These are phyloP conservation scores for Odocoileus hemionus DNA, from an alignment of 2,113 vertebrate species.

Conservation along the genomic window DNA sequence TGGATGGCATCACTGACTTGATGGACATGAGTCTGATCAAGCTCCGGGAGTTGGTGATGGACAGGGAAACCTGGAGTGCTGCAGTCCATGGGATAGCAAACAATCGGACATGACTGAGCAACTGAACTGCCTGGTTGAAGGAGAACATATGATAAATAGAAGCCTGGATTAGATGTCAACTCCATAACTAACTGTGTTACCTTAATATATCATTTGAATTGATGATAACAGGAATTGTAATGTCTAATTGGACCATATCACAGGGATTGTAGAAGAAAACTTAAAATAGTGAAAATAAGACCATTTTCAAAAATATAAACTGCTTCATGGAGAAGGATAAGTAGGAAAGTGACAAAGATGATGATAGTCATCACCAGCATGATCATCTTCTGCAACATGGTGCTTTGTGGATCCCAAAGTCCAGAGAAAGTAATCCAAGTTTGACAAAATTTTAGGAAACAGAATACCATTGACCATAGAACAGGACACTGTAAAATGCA, in stretches of 20 bases:
- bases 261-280: neutral
- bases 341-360: neutral
- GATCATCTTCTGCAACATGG: too few relatives aligned
- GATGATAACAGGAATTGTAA: neutral
- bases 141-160: neutral
- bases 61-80: neutral
- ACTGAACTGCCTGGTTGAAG: neutral
- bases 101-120: accelerated
- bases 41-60: neutral
- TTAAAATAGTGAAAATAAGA: neutral
- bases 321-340: neutral
- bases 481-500: neutral
- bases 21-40: neutral
- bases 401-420: neutral
- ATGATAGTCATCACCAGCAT: neutral
- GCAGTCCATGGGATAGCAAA: neutral
- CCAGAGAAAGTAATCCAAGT: neutral
- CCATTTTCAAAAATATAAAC: neutral
- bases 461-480: neutral
- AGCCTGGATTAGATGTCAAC: neutral
- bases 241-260: neutral
- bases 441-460: neutral
- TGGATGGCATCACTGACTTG: neutral
- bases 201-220: neutral
- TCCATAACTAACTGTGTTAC: neutral